phyloP scores from a whole-genome alignment of 2,888 invertebrate species.

The Macrophya alboannulata region DNA sequence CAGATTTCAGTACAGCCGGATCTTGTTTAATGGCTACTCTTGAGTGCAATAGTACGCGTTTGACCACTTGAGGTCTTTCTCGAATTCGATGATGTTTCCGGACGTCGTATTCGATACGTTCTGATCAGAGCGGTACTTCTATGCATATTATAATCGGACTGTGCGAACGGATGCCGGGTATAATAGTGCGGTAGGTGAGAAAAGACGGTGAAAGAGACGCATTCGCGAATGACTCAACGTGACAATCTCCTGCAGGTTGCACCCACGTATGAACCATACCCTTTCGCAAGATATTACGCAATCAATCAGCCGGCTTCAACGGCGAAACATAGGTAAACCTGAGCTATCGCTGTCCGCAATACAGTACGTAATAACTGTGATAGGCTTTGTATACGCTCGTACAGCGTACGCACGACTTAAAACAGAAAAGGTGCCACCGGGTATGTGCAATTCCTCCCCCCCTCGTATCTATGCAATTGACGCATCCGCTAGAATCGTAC shows the following conservation, averaged over 20 bases:
- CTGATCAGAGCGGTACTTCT: not conserved
- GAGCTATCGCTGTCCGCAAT: not conserved
- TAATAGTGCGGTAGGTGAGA: constrained; percentile 10
- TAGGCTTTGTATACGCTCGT: not conserved
- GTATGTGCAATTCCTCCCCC: not conserved
- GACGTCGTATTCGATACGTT: not conserved
- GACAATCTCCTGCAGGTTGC: constrained; percentile 17
- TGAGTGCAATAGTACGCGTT: not conserved
- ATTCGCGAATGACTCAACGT: constrained; percentile 25
- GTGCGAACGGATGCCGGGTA: not conserved
- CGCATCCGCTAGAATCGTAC: not conserved
- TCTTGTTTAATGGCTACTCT: not conserved
- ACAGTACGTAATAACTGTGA: not conserved
- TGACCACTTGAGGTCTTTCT: not conserved
- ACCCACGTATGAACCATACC: constrained; percentile 16
- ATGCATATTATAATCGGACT: not conserved
- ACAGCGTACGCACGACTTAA: not conserved
- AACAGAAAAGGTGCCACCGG: not conserved
- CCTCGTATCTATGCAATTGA: not conserved
- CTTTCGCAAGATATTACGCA: not conserved
- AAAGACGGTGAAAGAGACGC: constrained; percentile 24
- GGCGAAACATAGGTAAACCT: not conserved
- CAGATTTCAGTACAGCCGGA: too few relatives aligned
- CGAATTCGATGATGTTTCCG: not conserved
- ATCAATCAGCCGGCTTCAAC: not conserved